Base-by-base conservation (phyloP, 2,797 vertebrate species). In the Arrhamphus sclerolepis region DNA sequence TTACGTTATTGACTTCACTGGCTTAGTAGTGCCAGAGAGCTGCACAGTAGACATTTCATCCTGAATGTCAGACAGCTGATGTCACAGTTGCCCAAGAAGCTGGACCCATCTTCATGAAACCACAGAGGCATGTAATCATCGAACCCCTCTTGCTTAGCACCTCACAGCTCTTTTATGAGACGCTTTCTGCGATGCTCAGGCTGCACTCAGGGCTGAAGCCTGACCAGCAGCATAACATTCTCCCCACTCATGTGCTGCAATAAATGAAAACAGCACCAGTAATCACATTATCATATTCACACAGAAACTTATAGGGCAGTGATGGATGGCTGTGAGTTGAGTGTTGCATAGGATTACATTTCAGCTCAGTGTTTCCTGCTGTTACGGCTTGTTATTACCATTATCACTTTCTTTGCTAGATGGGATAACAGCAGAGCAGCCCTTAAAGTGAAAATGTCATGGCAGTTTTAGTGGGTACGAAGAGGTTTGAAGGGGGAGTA, bases 371-470 rank as follows among this genome's bases (percentile, higher is more conserved):
- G 78, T 72, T 73, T 72, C 75, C 67, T 51, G 71, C 67, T 46
- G 50, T 76, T 84, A 77, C 48, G 52, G 57, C 59, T 53, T 40
- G 62, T 78, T 80, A 82, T 86, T 83, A 70, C 82, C 70, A 82
- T 89, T 78, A 87, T 89, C 81, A 71, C 80, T 75, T 81, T 54
- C 57, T 56, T 81, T 66, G 75, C 75, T 42, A 46, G 56, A 82
- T 76, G 70, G 81, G 80, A 81, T 52, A 41, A 62, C 51, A 66
- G 75, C 53, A 44, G 71, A 67, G 73, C 14, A 34, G 85, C 73
- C 75, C 72, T 59, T 82, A 71, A 85, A 85, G 82, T 66, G 81
- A 75, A 87, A 90, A 89, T 89, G 86, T 89, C 86, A 87, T 22
- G 10, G 83, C 61, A 69, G 78, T 87, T 86, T 85, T 81, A 82